Conservation (phyloP, 1,140 invertebrate genomes). For the Brachionus sp. region DNA sequence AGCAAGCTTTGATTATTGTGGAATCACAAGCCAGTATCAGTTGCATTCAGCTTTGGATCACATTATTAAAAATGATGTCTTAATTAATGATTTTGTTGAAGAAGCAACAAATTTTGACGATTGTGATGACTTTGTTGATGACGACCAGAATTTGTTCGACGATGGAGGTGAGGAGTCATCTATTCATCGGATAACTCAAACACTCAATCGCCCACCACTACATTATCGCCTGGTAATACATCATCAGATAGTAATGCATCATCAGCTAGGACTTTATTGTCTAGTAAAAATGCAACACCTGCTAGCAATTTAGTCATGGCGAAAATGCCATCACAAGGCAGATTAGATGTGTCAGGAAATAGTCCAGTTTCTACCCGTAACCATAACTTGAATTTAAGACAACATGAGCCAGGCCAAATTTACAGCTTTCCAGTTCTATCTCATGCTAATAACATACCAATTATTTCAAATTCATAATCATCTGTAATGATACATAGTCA, state of each 20-base stretch:
- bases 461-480: not conserved
- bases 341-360: not conserved
- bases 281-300: not conserved
- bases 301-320: not conserved
- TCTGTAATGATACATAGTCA: not conserved
- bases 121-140: not conserved
- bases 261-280: not conserved
- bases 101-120: not conserved
- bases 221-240: not conserved
- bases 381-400: not conserved
- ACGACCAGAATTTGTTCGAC: not conserved
- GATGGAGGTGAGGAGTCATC: not conserved
- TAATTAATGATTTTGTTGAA: not conserved
- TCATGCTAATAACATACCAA: not conserved
- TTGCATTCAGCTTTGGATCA: not conserved
- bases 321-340: not conserved
- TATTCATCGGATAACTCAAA: not conserved
- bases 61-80: not conserved
- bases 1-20: not conserved
- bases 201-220: not conserved
- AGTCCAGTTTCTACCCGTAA: not conserved
- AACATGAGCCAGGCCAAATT: not conserved
- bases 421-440: not conserved
- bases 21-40: not conserved
- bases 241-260: not conserved